These are phyloP conservation scores for Timema cristinae DNA, from an alignment of 2,888 invertebrate genomes.

Conservation along the genomic window DNA sequence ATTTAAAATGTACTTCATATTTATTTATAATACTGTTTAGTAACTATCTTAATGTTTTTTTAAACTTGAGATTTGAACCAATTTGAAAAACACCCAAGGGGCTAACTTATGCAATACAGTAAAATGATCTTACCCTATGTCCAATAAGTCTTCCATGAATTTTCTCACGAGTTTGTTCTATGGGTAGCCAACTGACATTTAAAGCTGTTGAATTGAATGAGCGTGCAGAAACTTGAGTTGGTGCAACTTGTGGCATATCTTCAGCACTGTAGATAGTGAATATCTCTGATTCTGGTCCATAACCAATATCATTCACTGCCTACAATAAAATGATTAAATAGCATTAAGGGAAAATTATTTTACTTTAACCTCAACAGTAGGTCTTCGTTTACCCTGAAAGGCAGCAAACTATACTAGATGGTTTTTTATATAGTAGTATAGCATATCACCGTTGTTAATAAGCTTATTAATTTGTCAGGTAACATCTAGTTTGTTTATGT, in stretches of 20 bases:
- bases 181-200: slow-evolving; percentile 86
- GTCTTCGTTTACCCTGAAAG: background rate
- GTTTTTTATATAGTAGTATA: too few relatives aligned
- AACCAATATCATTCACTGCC: slow-evolving; percentile 73
- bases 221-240: slow-evolving; percentile 71
- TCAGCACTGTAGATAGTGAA: slow-evolving; percentile 79
- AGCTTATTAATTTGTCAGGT: too few relatives aligned
- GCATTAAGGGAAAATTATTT: background rate
- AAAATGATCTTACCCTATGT: slow-evolving; percentile 61
- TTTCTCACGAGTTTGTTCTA: slow-evolving; percentile 76
- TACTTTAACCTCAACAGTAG: background rate
- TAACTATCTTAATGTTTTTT: too few relatives aligned
- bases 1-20: too few relatives aligned
- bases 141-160: slow-evolving; percentile 88
- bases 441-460: too few relatives aligned
- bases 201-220: slow-evolving; percentile 90
- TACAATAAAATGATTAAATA: slow-evolving; percentile 29
- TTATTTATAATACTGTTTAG: too few relatives aligned
- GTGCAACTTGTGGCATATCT: slow-evolving; percentile 89
- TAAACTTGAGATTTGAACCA: too few relatives aligned
- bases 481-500: background rate
- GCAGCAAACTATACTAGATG: too few relatives aligned
- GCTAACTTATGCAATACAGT: background rate
- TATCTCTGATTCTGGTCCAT: slow-evolving; percentile 75
- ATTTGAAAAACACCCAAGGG: too few relatives aligned